These are phyloP conservation scores for Spheniscus humboldti DNA, from an alignment of 2,797 vertebrate species.

Conservation along the genomic window DNA sequence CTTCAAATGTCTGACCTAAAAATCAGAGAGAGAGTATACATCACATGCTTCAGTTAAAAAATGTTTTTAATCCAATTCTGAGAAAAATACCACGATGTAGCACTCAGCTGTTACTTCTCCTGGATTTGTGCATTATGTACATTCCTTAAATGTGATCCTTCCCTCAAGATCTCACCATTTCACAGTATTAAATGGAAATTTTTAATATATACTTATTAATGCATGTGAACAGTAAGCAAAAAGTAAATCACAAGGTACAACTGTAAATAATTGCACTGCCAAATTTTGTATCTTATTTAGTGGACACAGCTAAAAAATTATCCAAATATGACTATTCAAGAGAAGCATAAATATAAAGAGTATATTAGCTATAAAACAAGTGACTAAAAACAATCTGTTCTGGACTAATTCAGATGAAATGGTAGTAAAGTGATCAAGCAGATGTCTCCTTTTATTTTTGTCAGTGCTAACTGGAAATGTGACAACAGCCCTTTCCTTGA, in stretches of 20 bases:
- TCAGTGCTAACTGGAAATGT: neutral
- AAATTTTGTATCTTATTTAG: neutral
- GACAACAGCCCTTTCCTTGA: slow-evolving; percentile 37
- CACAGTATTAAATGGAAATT: neutral
- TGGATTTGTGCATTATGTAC: neutral
- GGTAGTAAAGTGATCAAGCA: neutral
- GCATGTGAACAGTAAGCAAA: neutral
- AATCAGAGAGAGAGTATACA: neutral
- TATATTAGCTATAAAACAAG: neutral
- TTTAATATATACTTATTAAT: neutral
- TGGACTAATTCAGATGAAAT: neutral
- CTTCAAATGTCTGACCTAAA: neutral
- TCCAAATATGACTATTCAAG: neutral
- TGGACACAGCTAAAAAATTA: neutral
- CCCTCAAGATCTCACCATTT: neutral
- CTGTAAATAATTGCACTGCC: neutral
- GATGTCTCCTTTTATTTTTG: slow-evolving; percentile 10
- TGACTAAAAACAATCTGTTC: neutral
- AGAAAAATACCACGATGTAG: neutral
- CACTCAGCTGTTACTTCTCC: neutral
- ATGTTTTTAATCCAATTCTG: neutral
- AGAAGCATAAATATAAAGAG: neutral
- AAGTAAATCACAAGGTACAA: neutral
- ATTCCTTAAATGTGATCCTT: neutral
- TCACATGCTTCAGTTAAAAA: neutral